phyloP scores from a whole-genome alignment of 92 coral and sea anemone genomes.

The Paragorgia papillata region DNA sequence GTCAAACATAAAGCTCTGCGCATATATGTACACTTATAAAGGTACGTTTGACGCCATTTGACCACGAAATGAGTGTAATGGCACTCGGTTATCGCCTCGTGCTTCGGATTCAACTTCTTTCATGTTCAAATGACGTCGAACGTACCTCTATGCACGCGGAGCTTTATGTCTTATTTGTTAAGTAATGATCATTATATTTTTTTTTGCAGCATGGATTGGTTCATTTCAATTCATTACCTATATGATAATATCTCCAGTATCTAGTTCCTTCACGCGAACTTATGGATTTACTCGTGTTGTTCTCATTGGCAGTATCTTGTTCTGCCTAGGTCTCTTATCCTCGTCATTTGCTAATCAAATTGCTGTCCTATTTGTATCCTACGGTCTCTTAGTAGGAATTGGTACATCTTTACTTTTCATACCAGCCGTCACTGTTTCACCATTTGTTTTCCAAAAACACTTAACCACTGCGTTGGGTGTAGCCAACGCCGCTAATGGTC shows the following conservation, averaged over 20 bases:
- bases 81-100: too few species aligned
- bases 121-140: too few species aligned
- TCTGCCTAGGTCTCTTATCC: constrained; percentile 4
- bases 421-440: background rate
- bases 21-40: too few species aligned
- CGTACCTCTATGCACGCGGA: too few species aligned
- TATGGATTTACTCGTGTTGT: constrained; percentile 7
- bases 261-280: background rate
- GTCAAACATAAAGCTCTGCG: too few species aligned
- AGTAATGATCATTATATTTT: too few species aligned
- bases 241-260: constrained; percentile 14
- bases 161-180: too few species aligned
- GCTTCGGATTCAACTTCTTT: too few species aligned
- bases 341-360: background rate
- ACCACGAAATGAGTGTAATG: too few species aligned
- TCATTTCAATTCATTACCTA: constrained; percentile 16
- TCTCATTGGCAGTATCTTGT: background rate
- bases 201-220: constrained; percentile 22
- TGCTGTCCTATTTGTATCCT: background rate
- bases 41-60: too few species aligned
- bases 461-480: constrained; percentile 7
- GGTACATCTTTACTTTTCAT: constrained; percentile 8
- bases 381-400: constrained; percentile 14
- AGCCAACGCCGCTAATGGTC: background rate
- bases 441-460: background rate